Conservation (phyloP, 2,888 invertebrate genomes). For the Plemyria rubiginata region DNA sequence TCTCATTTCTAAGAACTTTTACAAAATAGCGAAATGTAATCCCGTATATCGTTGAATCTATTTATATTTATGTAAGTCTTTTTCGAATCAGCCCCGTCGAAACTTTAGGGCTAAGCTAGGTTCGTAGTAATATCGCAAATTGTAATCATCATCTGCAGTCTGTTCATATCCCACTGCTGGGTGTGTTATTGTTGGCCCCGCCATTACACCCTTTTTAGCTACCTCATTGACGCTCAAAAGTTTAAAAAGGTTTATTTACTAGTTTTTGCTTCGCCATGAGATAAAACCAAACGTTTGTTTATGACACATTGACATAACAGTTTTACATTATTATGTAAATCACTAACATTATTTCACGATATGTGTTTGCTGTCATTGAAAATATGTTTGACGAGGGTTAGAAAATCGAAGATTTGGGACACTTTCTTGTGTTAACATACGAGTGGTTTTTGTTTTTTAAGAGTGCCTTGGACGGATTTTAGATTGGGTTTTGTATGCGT, state of each 20-base stretch:
- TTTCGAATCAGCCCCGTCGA: background rate
- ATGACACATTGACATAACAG: background rate
- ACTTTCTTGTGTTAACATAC: slow-evolving; percentile 43
- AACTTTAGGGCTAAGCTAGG: background rate
- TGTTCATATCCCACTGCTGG: too few relatives aligned
- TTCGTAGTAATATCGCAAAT: background rate
- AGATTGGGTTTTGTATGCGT: slow-evolving; percentile 29
- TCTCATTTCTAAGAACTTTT: slow-evolving; percentile 26
- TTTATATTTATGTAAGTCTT: slow-evolving; percentile 19
- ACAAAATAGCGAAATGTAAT: slow-evolving; percentile 20
- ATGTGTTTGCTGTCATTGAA: slow-evolving; percentile 61
- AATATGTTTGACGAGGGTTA: slow-evolving; percentile 67
- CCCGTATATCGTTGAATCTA: slow-evolving; percentile 23
- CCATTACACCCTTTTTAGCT: too few relatives aligned
- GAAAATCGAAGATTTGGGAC: slow-evolving; percentile 49
- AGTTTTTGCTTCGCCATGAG: too few relatives aligned
- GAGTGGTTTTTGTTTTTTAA: slow-evolving; percentile 38
- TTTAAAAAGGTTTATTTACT: too few relatives aligned
- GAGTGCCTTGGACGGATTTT: slow-evolving; percentile 35
- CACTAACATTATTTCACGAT: slow-evolving; percentile 52
- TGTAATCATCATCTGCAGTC: background rate
- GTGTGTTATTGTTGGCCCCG: too few relatives aligned
- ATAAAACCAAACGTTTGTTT: too few relatives aligned
- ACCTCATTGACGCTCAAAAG: too few relatives aligned
- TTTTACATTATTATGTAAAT: slow-evolving; percentile 52